Conservation (phyloP, 2,113 vertebrate genomes). For the Rhineura floridana region DNA sequence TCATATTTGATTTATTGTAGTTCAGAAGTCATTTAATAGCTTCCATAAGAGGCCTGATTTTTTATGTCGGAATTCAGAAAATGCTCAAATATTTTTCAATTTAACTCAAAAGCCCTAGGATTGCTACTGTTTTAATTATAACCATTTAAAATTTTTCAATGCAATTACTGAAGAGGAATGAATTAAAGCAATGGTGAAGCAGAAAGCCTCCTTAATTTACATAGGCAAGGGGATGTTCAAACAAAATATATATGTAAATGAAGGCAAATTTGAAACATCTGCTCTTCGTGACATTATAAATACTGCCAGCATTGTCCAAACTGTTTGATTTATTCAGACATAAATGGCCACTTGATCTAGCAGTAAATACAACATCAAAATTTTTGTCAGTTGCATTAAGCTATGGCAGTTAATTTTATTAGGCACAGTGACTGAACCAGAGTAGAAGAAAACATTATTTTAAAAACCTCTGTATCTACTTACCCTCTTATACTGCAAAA, state of each 20-base stretch:
- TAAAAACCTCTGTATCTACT: slow-evolving; percentile 15
- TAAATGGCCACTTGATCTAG: slow-evolving; percentile 80
- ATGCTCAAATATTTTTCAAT: slow-evolving; percentile 55
- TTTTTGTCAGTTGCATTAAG: slow-evolving; percentile 70
- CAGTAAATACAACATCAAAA: slow-evolving; percentile 75
- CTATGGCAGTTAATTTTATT: slow-evolving; percentile 46
- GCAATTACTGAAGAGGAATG: slow-evolving; percentile 68
- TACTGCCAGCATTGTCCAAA: slow-evolving; percentile 76
- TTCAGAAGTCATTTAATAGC: slow-evolving; percentile 49
- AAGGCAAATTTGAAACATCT: slow-evolving; percentile 90
- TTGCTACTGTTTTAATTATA: slow-evolving; percentile 63
- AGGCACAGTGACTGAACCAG: slow-evolving; percentile 24
- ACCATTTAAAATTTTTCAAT: slow-evolving; percentile 69
- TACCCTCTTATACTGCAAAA: slow-evolving; percentile 35
- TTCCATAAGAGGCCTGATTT: slow-evolving; percentile 41
- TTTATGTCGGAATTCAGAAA: background rate
- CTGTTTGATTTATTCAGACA: slow-evolving; percentile 80
- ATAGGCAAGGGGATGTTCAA: slow-evolving; percentile 79
- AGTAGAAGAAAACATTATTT: background rate
- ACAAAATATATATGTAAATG: slow-evolving; percentile 91
- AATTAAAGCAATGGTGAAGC: slow-evolving; percentile 76
- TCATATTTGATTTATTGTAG: slow-evolving; percentile 47
- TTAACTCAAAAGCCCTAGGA: slow-evolving; percentile 66
- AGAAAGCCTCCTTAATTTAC: slow-evolving; percentile 81
- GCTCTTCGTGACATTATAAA: slow-evolving; percentile 83